These are phyloP conservation scores for Dusona sp. DNA, from an alignment of 2,888 invertebrate genomes.

Conservation along the genomic window DNA sequence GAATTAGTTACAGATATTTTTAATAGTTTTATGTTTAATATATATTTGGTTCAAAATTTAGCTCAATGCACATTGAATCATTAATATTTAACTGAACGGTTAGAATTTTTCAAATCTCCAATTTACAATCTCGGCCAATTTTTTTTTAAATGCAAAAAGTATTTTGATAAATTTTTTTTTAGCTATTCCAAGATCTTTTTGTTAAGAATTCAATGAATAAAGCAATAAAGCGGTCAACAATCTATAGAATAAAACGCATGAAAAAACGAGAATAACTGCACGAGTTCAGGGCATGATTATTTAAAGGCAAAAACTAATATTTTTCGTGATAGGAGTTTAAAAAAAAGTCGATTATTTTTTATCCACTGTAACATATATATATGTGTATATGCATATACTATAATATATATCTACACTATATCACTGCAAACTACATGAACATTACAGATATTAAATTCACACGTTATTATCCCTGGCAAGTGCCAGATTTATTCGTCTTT, in stretches of 20 bases:
- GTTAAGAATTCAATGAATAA: too few species aligned
- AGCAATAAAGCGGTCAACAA: too few species aligned
- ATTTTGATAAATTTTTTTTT: too few species aligned
- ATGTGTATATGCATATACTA: not conserved
- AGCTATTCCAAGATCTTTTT: too few species aligned
- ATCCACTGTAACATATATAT: conserved; percentile 22
- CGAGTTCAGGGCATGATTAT: not conserved
- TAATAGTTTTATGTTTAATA: not conserved
- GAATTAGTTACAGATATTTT: not conserved
- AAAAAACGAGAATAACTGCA: too few species aligned
- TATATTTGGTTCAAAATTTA: not conserved
- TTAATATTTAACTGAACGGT: too few species aligned
- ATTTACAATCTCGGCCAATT: too few species aligned
- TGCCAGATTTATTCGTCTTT: conserved; percentile 56
- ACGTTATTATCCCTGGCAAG: conserved; percentile 61
- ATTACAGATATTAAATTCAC: conserved; percentile 67
- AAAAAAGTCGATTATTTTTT: conserved; percentile 10
- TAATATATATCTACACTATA: conserved; percentile 66
- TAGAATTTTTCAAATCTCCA: too few species aligned
- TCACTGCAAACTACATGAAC: conserved; percentile 70
- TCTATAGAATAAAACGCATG: too few species aligned
- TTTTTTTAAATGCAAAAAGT: too few species aligned
- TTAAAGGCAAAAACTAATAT: not conserved
- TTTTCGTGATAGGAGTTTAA: not conserved
- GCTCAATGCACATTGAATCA: too few species aligned